Percentiles rank a stretch among this genome's conserved stretches.
phyloP scores from a whole-genome alignment of 2,888 invertebrate species.

The Tinea trinotella region DNA sequence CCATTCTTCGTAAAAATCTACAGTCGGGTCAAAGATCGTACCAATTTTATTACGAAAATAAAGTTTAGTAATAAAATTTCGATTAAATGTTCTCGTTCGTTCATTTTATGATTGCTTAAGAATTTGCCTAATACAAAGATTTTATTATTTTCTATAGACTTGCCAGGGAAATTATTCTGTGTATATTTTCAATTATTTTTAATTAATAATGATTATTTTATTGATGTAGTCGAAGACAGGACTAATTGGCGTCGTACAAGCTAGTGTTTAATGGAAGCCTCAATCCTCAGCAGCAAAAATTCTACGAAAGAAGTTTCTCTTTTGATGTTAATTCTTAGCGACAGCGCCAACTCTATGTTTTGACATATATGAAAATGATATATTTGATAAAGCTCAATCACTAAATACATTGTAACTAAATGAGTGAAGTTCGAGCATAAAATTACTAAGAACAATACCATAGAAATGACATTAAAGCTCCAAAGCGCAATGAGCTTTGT shows the following conservation, averaged over 20 bases:
- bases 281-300: no score
- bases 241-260: no score
- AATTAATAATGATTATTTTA: no score
- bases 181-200: no score
- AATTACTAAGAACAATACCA: constrained; percentile 50
- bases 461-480: constrained; percentile 52
- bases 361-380: no score
- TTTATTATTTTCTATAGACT: not conserved
- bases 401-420: constrained; percentile 53
- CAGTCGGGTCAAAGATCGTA: not conserved
- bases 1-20: no score
- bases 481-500: constrained; percentile 43
- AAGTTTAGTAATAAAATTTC: not conserved
- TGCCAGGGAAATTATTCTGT: not conserved
- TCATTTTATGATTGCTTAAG: not conserved
- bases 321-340: no score
- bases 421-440: constrained; percentile 42
- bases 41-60: not conserved
- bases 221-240: no score
- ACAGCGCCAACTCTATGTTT: no score
- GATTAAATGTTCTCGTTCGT: not conserved
- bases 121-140: not conserved
- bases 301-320: no score
- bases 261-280: no score
- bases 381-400: not conserved